Evolutionary conservation across 2,113 vertebrate genomes (phyloP).

Genomic region (Phoenicopterus ruber): DNA sequence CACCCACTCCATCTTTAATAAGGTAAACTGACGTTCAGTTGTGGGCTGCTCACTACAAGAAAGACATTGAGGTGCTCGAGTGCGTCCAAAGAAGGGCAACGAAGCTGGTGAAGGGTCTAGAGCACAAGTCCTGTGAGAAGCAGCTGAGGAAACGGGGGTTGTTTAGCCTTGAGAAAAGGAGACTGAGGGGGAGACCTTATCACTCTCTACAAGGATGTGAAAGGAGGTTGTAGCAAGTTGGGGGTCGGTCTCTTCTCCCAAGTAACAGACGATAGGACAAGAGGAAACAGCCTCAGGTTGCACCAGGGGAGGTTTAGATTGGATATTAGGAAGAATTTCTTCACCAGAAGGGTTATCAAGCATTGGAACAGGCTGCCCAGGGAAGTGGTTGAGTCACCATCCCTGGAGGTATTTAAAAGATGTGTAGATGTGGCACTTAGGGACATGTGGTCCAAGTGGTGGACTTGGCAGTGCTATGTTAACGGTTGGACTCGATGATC

Average conservation of each 20-base stretch:
- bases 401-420: background rate
- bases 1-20: background rate
- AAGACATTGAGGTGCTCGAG: background rate
- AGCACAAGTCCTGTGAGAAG: background rate
- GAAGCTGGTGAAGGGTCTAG: background rate
- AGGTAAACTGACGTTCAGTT: background rate
- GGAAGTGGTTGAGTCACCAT: background rate
- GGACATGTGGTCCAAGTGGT: background rate
- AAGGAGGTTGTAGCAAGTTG: background rate
- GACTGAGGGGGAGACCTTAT: background rate
- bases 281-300: background rate
- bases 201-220: fast-evolving
- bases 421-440: fast-evolving
- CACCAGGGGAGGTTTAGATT: background rate
- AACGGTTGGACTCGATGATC: fast-evolving
- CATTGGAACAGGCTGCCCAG: background rate
- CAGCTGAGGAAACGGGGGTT: fast-evolving
- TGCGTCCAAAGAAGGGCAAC: fast-evolving
- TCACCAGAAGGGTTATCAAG: background rate
- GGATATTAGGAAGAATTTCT: background rate
- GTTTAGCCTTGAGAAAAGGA: background rate
- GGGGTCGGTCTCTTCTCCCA: fast-evolving
- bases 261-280: fast-evolving
- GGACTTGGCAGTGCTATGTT: background rate
- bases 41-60: background rate